Evolutionary conservation across 2,113 vertebrate species (phyloP), one percentile per base, ranked within the genome.

Genomic region (Perca schrenkii): DNA sequence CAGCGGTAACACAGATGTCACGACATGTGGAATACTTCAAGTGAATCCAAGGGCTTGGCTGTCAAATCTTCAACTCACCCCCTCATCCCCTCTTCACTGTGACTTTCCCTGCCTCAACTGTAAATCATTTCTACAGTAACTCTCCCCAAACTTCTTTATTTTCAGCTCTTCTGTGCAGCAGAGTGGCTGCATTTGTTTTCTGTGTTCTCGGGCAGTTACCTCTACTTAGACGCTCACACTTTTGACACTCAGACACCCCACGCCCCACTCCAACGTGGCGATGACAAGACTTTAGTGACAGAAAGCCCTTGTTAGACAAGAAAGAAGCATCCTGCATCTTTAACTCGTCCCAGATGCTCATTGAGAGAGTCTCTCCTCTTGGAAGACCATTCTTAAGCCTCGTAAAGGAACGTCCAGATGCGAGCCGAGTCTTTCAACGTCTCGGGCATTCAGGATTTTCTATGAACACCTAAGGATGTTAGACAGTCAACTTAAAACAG

Each of bases 341-440:
- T 86, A 90, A 92, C 40, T 58, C 19, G 1, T 85, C 77, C 87
- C 88, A 90, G 79, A 80, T 85, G 85, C 85, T 75, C 49, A 31
- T 0, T 53, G 79, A 69, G 53, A 78, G 5, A 62, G 75, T 13
- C 46, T 74, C 63, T 36, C 46, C 67, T 50, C 47, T 62, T 31
- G 10, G 60, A 72, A 77, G 67, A 53, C 52, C 63, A 28, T 72
- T 88, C 62, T 70, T 47, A 34, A 76, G 43, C 83, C 92, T 85
- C 49, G 16, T 90, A 90, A 93, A 93, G 70, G 31, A 56, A 65
- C 12, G 13, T 74, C 91, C 90, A 89, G 79, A 92, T 91, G 87
- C 85, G 83, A 80, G 79, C 64, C 16, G 50, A 54, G 1, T 87
- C 80, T 86, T 90, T 68, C 88, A 89, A 80, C 8, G 10, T 57